Conservation (phyloP, 2,113 vertebrate species). For the Gymnobelideus leadbeateri region DNA sequence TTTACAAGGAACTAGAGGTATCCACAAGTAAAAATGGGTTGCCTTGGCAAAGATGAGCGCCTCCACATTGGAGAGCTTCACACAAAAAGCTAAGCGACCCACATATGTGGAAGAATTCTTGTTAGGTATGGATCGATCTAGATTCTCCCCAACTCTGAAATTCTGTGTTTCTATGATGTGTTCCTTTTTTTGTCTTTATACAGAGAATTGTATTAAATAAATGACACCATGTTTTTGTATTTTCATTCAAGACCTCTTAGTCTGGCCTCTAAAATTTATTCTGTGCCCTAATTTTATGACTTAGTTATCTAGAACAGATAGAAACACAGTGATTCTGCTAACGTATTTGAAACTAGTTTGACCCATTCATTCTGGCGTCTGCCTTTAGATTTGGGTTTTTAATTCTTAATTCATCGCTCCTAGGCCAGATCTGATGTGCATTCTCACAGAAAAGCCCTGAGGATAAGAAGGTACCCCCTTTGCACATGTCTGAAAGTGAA, state of each 20-base stretch:
- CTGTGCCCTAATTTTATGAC: not conserved
- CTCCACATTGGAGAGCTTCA: too few relatives aligned
- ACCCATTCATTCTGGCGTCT: not conserved
- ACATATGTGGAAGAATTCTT: too few relatives aligned
- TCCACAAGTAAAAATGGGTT: not conserved
- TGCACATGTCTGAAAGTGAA: not conserved
- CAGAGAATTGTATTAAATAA: not conserved
- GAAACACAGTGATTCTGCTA: not conserved
- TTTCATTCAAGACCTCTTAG: not conserved
- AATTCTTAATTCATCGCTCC: not conserved
- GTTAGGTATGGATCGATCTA: too few relatives aligned
- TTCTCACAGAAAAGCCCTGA: not conserved
- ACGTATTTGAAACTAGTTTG: not conserved
- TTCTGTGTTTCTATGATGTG: not conserved
- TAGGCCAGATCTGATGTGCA: not conserved
- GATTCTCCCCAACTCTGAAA: too few relatives aligned
- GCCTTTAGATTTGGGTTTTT: not conserved
- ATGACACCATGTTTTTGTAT: not conserved
- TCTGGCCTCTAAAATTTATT: not conserved
- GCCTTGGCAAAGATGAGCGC: too few relatives aligned
- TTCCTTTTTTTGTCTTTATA: not conserved
- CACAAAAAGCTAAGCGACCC: too few relatives aligned
- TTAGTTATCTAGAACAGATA: not conserved
- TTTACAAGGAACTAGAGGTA: not conserved
- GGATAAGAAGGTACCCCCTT: not conserved